A percentile compares a stretch with the other conserved stretches of the same genome.
Evolutionary conservation across 2,888 invertebrate species (phyloP).

Genomic region (Orchesella flavescens): DNA sequence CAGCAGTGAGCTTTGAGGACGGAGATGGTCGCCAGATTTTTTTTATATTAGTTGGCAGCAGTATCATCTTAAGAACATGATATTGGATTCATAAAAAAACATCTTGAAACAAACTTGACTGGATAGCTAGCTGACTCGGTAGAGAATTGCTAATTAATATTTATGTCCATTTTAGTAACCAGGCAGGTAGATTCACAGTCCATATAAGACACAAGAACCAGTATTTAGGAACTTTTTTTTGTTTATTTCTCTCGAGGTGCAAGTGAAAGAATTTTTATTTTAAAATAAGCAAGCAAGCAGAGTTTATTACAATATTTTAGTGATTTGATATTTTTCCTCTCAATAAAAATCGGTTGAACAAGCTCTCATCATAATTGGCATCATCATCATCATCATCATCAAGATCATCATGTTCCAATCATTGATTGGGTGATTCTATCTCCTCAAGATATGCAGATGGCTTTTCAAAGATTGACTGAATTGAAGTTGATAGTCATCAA

Average conservation of each 20-base stretch:
- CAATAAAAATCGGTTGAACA: conserved; percentile 35
- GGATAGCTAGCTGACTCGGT: background rate
- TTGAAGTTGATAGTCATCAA: conserved; percentile 57
- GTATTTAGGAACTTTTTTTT: background rate
- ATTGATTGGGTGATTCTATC: conserved; percentile 19
- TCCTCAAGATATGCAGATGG: conserved; percentile 44
- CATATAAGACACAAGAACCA: background rate
- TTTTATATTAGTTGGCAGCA: background rate
- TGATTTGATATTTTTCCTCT: conserved; percentile 15
- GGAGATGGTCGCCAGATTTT: background rate
- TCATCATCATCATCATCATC: conserved; percentile 25
- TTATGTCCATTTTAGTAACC: conserved; percentile 36
- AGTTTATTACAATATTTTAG: conserved; percentile 22
- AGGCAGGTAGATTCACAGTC: background rate
- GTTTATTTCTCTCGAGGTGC: background rate
- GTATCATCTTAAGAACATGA: background rate
- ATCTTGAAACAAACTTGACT: conserved; percentile 41
- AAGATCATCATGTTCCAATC: background rate
- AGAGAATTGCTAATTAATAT: conserved; percentile 52
- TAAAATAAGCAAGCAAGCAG: background rate
- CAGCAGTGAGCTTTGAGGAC: background rate
- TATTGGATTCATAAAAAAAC: background rate
- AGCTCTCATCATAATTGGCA: conserved; percentile 32
- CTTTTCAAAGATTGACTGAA: conserved; percentile 20
- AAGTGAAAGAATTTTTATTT: conserved; percentile 15